Evolutionary conservation across 1,140 invertebrate species (phyloP).

Genomic region (Dendroctonus valens): DNA sequence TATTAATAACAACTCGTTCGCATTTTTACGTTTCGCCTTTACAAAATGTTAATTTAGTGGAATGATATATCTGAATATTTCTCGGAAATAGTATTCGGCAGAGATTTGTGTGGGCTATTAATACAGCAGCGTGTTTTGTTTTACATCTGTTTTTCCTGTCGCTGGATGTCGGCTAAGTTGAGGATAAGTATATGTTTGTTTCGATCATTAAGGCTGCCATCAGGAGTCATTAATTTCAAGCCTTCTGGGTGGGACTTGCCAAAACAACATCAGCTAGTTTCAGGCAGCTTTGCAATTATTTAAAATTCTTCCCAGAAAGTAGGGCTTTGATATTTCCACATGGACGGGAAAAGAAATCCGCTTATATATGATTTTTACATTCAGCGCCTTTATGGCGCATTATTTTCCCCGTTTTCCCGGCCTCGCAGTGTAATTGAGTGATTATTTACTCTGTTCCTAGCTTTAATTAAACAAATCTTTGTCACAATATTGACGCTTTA

Average conservation of each 20-base stretch:
- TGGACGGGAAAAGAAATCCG: background rate
- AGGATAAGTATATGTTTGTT: background rate
- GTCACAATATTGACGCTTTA: slow-evolving; percentile 34
- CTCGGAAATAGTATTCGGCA: background rate
- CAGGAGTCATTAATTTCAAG: too few relatives aligned
- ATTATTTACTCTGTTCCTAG: slow-evolving; percentile 29
- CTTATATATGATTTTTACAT: slow-evolving; percentile 31
- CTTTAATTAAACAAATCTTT: slow-evolving; percentile 33
- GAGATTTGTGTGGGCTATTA: slow-evolving; percentile 10
- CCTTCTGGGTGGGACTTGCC: too few relatives aligned
- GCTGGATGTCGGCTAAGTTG: background rate
- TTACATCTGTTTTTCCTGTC: background rate
- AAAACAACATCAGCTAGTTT: too few relatives aligned
- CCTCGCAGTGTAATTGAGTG: slow-evolving; percentile 25
- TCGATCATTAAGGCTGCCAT: too few relatives aligned
- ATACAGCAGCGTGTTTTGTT: slow-evolving; percentile 2
- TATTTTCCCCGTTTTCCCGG: slow-evolving; percentile 10
- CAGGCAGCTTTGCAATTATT: too few relatives aligned
- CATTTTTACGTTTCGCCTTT: slow-evolving; percentile 6
- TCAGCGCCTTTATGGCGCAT: slow-evolving; percentile 27
- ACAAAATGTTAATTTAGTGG: slow-evolving; percentile 8
- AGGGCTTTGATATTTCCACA: too few relatives aligned
- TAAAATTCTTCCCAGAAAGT: too few relatives aligned
- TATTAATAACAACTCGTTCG: slow-evolving; percentile 16
- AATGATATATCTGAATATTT: slow-evolving; percentile 8